Evolutionary conservation across 2,888 invertebrate genomes (phyloP).

Genomic region (Ophioninae sp.): DNA sequence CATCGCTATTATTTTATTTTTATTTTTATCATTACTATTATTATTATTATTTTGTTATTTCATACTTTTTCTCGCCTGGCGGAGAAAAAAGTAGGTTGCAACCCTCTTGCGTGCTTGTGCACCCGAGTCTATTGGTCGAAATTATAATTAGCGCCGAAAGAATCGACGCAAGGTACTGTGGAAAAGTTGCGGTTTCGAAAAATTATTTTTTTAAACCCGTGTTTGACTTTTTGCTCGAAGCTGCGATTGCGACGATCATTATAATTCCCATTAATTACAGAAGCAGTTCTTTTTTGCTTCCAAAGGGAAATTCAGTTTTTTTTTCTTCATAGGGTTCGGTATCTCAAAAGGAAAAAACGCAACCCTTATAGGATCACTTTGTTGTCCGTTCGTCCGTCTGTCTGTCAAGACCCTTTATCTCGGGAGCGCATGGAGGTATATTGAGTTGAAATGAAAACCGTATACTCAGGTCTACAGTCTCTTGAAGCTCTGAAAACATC

Average conservation of each 20-base stretch:
- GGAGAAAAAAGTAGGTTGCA: conserved; percentile 33
- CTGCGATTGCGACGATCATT: background rate
- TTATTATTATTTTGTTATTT: conserved; percentile 31
- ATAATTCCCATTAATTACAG: background rate
- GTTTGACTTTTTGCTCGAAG: background rate
- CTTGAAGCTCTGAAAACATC: too few relatives aligned
- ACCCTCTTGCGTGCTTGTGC: conserved; percentile 12
- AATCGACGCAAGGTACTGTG: background rate
- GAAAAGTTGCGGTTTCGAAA: too few relatives aligned
- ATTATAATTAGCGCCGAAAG: conserved; percentile 50
- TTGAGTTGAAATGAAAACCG: too few relatives aligned
- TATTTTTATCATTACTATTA: too few relatives aligned
- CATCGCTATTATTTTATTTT: too few relatives aligned
- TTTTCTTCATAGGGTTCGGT: too few relatives aligned
- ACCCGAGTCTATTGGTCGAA: conserved; percentile 10
- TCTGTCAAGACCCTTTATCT: too few relatives aligned
- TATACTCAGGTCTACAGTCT: too few relatives aligned
- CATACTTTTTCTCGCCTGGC: conserved; percentile 32
- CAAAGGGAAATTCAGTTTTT: background rate
- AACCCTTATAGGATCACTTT: too few relatives aligned
- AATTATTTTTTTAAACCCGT: conserved; percentile 1
- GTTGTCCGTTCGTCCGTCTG: too few relatives aligned
- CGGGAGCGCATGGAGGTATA: too few relatives aligned
- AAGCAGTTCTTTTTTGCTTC: background rate
- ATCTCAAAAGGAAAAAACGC: too few relatives aligned